Evolutionary conservation across 2,113 vertebrate species (phyloP).

Genomic region (Catharus bicknelli): DNA sequence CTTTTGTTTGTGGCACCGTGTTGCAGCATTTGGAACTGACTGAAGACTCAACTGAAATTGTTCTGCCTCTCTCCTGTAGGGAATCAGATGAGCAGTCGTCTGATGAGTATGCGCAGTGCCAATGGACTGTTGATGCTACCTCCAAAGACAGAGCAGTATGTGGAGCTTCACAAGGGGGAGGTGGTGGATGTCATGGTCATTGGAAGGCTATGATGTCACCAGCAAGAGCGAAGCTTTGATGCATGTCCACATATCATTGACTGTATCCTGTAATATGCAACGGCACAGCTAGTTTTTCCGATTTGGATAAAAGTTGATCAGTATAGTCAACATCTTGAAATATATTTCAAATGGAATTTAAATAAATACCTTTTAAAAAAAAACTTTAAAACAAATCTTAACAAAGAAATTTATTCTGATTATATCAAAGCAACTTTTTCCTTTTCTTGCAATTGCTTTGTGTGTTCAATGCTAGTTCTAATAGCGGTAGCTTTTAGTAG

Average conservation of each 20-base stretch:
- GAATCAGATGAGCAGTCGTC: slow-evolving; percentile 98
- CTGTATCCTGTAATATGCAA: slow-evolving; percentile 99
- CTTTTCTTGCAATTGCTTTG: slow-evolving; percentile 99
- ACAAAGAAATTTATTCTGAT: slow-evolving; percentile 99
- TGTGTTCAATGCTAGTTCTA: slow-evolving; percentile 99
- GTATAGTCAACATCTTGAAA: slow-evolving; percentile 99
- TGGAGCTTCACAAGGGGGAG: slow-evolving; percentile 99
- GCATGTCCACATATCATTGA: slow-evolving; percentile 99
- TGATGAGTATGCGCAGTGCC: slow-evolving; percentile 99
- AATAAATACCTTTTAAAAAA: slow-evolving; percentile 96
- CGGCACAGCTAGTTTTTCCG: slow-evolving; percentile 99
- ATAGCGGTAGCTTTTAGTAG: slow-evolving; percentile 99
- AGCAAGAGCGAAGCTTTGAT: slow-evolving; percentile 88
- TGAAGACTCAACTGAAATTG: background rate
- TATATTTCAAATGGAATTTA: slow-evolving; percentile 93
- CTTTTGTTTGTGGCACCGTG: fast-evolving
- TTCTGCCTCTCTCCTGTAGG: slow-evolving; percentile 73
- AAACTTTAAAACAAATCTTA: slow-evolving; percentile 93
- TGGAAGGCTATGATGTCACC: slow-evolving; percentile 97
- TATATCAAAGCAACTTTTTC: slow-evolving; percentile 99
- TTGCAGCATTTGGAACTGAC: background rate
- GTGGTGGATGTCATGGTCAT: slow-evolving; percentile 99
- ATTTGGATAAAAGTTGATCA: slow-evolving; percentile 98
- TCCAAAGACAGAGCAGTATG: slow-evolving; percentile 99
- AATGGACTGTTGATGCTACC: slow-evolving; percentile 99